These are phyloP conservation scores for Hormaphis cornu DNA, from an alignment of 1,140 invertebrate genomes.

Conservation along the genomic window DNA sequence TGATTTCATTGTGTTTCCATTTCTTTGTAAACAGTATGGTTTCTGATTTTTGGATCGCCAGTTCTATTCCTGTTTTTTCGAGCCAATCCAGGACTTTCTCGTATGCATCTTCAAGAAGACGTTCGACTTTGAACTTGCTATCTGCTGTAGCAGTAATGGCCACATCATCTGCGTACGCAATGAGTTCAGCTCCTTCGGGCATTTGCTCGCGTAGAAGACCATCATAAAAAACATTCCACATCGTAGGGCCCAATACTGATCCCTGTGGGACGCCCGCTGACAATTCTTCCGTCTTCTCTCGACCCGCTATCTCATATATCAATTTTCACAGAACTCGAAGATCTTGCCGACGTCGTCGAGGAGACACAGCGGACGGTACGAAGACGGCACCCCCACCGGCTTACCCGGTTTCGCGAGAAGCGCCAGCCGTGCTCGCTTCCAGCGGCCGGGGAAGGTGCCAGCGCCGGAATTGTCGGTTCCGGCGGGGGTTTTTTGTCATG, in stretches of 20 bases:
- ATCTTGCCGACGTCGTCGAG: no score
- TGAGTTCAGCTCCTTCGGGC: background rate
- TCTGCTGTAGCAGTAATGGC: background rate
- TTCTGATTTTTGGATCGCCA: conserved; percentile 2
- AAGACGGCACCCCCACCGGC: no score
- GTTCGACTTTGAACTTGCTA: background rate
- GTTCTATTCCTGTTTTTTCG: background rate
- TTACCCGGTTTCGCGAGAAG: no score
- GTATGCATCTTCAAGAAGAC: background rate
- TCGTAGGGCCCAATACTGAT: background rate
- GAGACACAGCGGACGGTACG: no score
- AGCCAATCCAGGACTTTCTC: background rate
- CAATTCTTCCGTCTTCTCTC: background rate
- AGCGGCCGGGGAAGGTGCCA: no score
- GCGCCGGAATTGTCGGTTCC: no score
- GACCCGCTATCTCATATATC: background rate
- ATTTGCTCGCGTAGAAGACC: background rate
- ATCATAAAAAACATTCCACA: background rate
- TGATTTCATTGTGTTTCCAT: background rate
- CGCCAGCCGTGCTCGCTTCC: no score
- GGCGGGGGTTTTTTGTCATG: no score
- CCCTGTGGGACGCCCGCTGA: background rate
- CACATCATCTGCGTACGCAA: background rate
- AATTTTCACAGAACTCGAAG: no score
- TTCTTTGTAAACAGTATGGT: background rate